phyloP scores from a whole-genome alignment of 2,888 invertebrate genomes.

The Unio pictorum region DNA sequence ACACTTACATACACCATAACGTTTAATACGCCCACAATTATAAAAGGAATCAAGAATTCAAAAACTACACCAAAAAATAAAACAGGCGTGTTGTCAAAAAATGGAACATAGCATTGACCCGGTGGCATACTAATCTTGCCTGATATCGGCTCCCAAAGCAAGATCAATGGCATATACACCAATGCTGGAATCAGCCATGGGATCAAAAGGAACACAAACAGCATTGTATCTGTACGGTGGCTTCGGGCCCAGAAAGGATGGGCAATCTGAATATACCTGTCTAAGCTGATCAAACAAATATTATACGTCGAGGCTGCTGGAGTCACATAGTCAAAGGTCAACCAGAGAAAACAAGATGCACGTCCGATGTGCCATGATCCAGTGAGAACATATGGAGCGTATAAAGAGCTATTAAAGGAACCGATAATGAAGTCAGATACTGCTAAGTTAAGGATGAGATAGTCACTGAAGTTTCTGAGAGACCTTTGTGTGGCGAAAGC shows the following conservation, averaged over 20 bases:
- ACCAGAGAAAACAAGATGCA: conserved; percentile 42
- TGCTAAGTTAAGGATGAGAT: conserved; percentile 50
- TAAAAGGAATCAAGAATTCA: conserved; percentile 48
- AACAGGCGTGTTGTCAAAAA: conserved; percentile 28
- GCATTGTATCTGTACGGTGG: conserved; percentile 24
- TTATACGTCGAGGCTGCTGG: conserved; percentile 46
- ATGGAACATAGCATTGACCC: conserved; percentile 35
- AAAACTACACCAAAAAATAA: conserved; percentile 35
- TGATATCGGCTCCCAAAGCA: conserved; percentile 40
- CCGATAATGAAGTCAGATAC: conserved; percentile 52
- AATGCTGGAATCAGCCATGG: conserved; percentile 44
- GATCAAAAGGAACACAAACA: conserved; percentile 27
- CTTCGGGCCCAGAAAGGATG: conserved; percentile 37
- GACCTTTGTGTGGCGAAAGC: conserved; percentile 38
- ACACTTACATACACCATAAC: conserved; percentile 41
- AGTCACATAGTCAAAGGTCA: conserved; percentile 44
- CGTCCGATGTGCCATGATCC: conserved; percentile 39
- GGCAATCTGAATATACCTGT: conserved; percentile 44
- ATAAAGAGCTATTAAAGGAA: conserved; percentile 33
- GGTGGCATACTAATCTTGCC: conserved; percentile 17
- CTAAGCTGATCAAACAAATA: conserved; percentile 49
- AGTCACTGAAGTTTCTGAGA: conserved; percentile 49
- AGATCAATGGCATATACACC: conserved; percentile 40
- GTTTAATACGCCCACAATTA: conserved; percentile 34
- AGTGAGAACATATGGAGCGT: conserved; percentile 40